Conservation (phyloP, 2,797 vertebrate genomes). For the Eptatretus atami region DNA sequence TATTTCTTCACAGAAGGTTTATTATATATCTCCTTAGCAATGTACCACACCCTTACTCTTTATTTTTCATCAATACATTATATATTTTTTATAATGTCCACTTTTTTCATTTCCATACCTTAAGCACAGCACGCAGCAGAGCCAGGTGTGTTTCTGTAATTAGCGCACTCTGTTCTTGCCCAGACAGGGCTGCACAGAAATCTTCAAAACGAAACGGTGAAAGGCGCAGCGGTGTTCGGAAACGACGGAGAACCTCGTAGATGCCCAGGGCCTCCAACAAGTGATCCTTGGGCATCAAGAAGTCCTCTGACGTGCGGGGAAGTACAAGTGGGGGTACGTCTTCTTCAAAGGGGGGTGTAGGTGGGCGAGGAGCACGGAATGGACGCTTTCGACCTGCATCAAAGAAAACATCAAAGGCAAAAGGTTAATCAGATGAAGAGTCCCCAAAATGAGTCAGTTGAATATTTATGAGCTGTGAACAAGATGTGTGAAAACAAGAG, state of each 20-base stretch:
- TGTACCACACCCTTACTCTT: too few relatives aligned
- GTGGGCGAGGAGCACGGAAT: constrained; percentile 25
- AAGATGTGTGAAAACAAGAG: too few relatives aligned
- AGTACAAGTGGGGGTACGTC: constrained; percentile 53
- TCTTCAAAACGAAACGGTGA: constrained; percentile 90
- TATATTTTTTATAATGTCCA: too few relatives aligned
- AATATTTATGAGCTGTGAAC: too few relatives aligned
- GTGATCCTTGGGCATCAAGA: constrained; percentile 50
- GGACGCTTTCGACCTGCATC: constrained; percentile 37
- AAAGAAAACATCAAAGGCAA: constrained; percentile 8
- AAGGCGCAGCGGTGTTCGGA: constrained; percentile 57
- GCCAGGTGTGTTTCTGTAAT: constrained; percentile 74
- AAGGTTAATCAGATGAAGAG: background rate
- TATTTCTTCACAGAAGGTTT: too few relatives aligned
- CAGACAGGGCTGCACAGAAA: constrained; percentile 57
- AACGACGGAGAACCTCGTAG: constrained; percentile 79
- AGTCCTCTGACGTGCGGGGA: constrained; percentile 72
- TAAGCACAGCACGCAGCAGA: constrained; percentile 51
- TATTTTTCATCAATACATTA: too few relatives aligned
- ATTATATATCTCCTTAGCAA: too few relatives aligned
- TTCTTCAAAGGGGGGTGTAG: constrained; percentile 47
- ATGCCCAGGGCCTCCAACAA: constrained; percentile 60
- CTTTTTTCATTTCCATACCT: background rate
- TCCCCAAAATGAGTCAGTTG: too few relatives aligned
- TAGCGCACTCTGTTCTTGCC: constrained; percentile 73